A percentile compares a stretch with the other conserved stretches of the same genome.
These are phyloP conservation scores for Siniperca undulata DNA, from an alignment of 2,797 vertebrate genomes.

Conservation along the genomic window DNA sequence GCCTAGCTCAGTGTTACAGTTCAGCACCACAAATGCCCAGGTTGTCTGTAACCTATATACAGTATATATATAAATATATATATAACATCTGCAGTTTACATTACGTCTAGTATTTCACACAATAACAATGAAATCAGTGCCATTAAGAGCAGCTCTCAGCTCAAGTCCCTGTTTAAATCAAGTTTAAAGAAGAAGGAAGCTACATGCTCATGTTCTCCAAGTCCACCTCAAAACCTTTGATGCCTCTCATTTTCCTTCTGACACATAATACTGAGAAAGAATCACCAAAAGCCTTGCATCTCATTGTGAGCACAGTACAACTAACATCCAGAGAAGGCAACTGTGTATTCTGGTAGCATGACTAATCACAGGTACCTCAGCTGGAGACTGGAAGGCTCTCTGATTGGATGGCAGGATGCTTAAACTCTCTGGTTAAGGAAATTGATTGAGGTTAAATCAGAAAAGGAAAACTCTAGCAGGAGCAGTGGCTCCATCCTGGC, in stretches of 20 bases:
- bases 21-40: background rate
- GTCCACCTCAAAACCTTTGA: background rate
- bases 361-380: slow-evolving; percentile 51
- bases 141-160: background rate
- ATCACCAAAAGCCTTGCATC: slow-evolving; percentile 13
- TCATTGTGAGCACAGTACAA: slow-evolving; percentile 19
- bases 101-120: background rate
- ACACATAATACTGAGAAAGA: background rate
- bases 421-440: slow-evolving; percentile 30
- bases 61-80: no score
- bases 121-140: background rate
- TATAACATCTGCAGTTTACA: no score
- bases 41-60: background rate
- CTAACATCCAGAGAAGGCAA: slow-evolving; percentile 27
- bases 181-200: background rate
- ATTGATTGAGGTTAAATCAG: slow-evolving; percentile 37
- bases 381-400: slow-evolving; percentile 42
- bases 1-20: background rate
- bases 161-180: background rate
- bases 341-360: slow-evolving; percentile 28
- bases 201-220: background rate
- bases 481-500: slow-evolving; percentile 5
- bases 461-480: slow-evolving; percentile 10
- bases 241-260: background rate
- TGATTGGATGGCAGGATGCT: slow-evolving; percentile 52